Evolutionary conservation across 1,140 invertebrate genomes (phyloP).

Genomic region (Fragariocoptes setiger): DNA sequence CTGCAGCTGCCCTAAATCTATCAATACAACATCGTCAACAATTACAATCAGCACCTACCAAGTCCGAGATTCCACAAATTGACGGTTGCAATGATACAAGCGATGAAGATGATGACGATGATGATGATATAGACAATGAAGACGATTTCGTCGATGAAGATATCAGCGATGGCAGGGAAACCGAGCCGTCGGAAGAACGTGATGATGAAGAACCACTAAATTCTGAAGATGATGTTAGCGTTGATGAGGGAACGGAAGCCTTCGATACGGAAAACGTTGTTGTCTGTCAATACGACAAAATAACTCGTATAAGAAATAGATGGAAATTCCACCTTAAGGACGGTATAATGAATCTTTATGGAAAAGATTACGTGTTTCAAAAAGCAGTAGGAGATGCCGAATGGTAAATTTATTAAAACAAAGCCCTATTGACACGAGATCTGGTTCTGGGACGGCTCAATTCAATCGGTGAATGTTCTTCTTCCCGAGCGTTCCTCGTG

Average conservation of each 20-base stretch:
- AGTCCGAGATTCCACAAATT: conserved; percentile 16
- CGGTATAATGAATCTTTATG: conserved; percentile 94
- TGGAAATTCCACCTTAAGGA: conserved; percentile 99
- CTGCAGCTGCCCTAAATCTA: no score
- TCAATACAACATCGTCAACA: conserved; percentile 7
- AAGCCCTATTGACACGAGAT: no score
- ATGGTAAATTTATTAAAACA: no score
- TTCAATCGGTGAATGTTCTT: no score
- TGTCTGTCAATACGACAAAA: conserved; percentile 25
- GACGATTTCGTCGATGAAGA: conserved; percentile 15
- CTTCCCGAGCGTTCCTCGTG: no score
- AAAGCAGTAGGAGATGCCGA: conserved; percentile 94
- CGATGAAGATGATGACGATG: conserved; percentile 14
- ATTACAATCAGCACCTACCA: conserved; percentile 16
- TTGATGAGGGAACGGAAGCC: conserved; percentile 19
- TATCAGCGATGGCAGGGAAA: conserved; percentile 7
- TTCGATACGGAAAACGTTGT: conserved; percentile 21
- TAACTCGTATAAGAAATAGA: conserved; percentile 78
- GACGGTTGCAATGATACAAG: conserved; percentile 17
- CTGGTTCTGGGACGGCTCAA: no score
- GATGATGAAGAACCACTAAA: conserved; percentile 18
- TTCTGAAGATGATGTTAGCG: conserved; percentile 21
- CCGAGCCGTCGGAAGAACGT: neutral
- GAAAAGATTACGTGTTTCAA: conserved; percentile 94
- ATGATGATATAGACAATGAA: conserved; percentile 14